Base-by-base conservation (phyloP, 2,113 vertebrate genomes). In the Carassius carassius region DNA sequence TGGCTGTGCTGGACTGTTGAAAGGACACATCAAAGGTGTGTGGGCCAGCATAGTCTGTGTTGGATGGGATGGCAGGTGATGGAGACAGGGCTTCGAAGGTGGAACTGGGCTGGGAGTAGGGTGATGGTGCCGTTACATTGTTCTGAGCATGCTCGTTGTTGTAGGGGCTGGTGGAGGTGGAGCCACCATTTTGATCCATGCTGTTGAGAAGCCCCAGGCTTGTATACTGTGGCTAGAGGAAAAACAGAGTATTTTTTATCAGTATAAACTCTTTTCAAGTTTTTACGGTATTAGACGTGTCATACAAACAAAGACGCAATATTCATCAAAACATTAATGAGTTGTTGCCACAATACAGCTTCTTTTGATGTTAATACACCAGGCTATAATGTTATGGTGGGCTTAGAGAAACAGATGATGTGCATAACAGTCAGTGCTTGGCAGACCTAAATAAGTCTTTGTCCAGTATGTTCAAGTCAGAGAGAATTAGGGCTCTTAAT, bases 21-120 rank as follows among this genome's bases (percentile, higher is more conserved):
- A 99, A 99, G 78, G 98, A 99, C 90, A 99, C 98, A 0, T 99
- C 98, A 0, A 99, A 99, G 92, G 97, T 98, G 94, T 99, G 98
- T 14, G 97, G 95, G 35, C 98, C 98, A 0, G 98, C 98, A 35
- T 99, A 99, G 88, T 99, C 98, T 83, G 98, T 99, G 92, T 99
- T 99, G 91, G 98, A 99, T 23, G 98, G 98, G 95, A 99, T 99
- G 92, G 98, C 97, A 0, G 98, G 98, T 0, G 98, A 99, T 0
- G 98, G 98, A 0, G 98, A 99, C 1, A 99, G 94, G 81, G 98
- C 96, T 0, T 99, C 98, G 0, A 99, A 99, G 82, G 98, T 99
- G 0, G 98, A 99, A 93, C 98, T 99, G 91, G 98, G 98, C 92
- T 99, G 98, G 32, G 98, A 96, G 0, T 99, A 99, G 58, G 98